Conservation (phyloP, 2,797 vertebrate species). For the Lutjanus argentimaculatus region DNA sequence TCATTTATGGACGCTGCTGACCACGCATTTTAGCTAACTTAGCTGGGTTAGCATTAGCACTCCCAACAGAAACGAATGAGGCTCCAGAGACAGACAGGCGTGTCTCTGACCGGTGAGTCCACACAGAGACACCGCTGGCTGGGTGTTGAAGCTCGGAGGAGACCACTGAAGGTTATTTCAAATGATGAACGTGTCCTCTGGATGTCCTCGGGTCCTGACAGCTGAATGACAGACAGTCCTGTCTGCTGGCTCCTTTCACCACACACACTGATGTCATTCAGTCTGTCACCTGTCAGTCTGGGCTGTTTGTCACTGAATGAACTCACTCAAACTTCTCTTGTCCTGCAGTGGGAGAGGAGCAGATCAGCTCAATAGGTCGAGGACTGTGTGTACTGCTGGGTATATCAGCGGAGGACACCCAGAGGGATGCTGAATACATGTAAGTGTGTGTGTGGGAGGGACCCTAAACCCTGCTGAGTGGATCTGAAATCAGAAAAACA, state of each 20-base stretch:
- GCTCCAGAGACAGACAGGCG: too few species aligned
- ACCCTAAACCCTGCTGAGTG: background rate
- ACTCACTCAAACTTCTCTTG: slow-evolving; percentile 3
- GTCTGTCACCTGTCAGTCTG: slow-evolving; percentile 17
- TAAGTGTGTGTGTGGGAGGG: slow-evolving; percentile 80
- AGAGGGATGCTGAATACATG: slow-evolving; percentile 96
- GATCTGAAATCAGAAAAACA: background rate
- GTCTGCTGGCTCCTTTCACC: background rate
- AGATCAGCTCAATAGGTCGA: slow-evolving; percentile 92
- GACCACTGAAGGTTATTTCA: background rate
- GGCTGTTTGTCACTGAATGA: background rate
- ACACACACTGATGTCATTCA: background rate
- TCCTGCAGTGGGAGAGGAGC: slow-evolving; percentile 91
- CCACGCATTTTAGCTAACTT: slow-evolving; percentile 17
- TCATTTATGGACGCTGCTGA: background rate
- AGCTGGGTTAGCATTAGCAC: slow-evolving; percentile 67
- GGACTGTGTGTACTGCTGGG: slow-evolving; percentile 96
- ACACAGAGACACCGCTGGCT: background rate
- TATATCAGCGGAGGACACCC: slow-evolving; percentile 94
- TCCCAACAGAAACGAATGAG: background rate
- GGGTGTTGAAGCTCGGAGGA: background rate
- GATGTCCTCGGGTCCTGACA: background rate
- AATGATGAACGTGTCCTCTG: background rate
- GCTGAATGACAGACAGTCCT: slow-evolving; percentile 20
- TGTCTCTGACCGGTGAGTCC: background rate